A percentile compares a stretch with the other conserved stretches of the same genome.
phyloP scores from a whole-genome alignment of 2,113 vertebrate genomes.

The Pungitius pungitius region DNA sequence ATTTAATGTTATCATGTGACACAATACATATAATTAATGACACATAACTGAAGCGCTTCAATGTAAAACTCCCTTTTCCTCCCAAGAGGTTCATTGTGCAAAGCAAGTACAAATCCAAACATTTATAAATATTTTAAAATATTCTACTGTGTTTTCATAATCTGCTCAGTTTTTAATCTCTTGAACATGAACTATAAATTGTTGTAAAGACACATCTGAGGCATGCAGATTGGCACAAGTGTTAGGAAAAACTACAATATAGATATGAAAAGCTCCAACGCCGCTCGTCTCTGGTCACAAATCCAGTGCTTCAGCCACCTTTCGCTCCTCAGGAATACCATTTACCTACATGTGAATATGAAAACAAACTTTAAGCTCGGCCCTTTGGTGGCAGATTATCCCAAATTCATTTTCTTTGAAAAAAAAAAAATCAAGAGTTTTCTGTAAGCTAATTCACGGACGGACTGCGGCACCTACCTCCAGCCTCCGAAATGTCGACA shows the following conservation, averaged over 20 bases:
- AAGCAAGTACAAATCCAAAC: conserved; percentile 56
- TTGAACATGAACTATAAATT: conserved; percentile 27
- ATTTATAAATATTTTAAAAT: conserved; percentile 57
- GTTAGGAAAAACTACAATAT: conserved; percentile 28
- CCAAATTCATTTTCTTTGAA: too few relatives aligned
- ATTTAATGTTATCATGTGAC: conserved; percentile 64
- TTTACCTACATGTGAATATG: conserved; percentile 87
- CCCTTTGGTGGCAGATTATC: too few relatives aligned
- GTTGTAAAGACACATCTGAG: conserved; percentile 34
- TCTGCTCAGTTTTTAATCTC: conserved; percentile 14
- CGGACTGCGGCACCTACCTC: conserved; percentile 89
- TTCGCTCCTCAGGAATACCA: conserved; percentile 99
- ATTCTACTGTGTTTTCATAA: conserved; percentile 28
- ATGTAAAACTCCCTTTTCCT: conserved; percentile 46
- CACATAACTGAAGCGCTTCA: conserved; percentile 47
- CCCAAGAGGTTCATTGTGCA: conserved; percentile 50
- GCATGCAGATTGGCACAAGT: conserved; percentile 73
- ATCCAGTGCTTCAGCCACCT: conserved; percentile 94
- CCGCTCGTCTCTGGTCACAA: conserved; percentile 79
- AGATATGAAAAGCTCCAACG: conserved; percentile 9
- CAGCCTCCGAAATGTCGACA: conserved; percentile 98
- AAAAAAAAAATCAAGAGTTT: not conserved
- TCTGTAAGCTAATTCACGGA: conserved; percentile 5
- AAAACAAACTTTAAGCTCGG: conserved; percentile 3
- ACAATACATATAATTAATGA: conserved; percentile 35